Evolutionary conservation across 2,113 vertebrate species (phyloP), one percentile per base, ranked within the genome.

Genomic region (Mohoua ochrocephala): DNA sequence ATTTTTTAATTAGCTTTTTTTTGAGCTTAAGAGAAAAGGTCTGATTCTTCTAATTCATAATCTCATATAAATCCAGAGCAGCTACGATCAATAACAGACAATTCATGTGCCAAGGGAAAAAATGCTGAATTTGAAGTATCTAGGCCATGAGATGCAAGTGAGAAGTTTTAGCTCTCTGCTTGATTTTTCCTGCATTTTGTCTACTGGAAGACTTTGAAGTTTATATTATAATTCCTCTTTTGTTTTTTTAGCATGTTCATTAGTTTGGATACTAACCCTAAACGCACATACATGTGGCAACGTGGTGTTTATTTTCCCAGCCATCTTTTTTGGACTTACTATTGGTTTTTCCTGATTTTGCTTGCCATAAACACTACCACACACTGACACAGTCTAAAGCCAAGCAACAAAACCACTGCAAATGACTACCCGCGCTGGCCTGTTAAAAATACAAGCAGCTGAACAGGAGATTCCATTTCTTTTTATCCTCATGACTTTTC

Each of bases 231-330:
- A 31, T 12, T 13, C 2, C 6, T 9, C 37, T 39, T 31, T 56
- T 70, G 17, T 10, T 24, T 73, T 84, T 65, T 65, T 33, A 47
- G 56, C 0, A 0, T 23, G 7, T 61, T 47, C 17, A 5, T 27
- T 76, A 41, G 8, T 47, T 75, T 61, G 37, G 23, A 69, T 69
- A 39, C 33, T 54, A 73, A 90, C 17, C 17, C 9, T 77, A 20
- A 87, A 52, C 7, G 76, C 24, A 52, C 15, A 31, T 0, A 52
- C 17, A 23, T 17, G 30, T 21, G 52, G 5, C 23, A 89, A 41
- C 1, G 2, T 1, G 19, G 12, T 7, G 1, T 53, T 15, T 50
- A 21, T 77, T 56, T 53, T 53, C 35, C 20, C 7, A 14, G 30
- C 1, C 13, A 54, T 8, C 4, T 85, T 69, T 69, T 85, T 65